Evolutionary conservation across 2,797 vertebrate genomes (phyloP).

Genomic region (Sebastiscus albofasciatus): DNA sequence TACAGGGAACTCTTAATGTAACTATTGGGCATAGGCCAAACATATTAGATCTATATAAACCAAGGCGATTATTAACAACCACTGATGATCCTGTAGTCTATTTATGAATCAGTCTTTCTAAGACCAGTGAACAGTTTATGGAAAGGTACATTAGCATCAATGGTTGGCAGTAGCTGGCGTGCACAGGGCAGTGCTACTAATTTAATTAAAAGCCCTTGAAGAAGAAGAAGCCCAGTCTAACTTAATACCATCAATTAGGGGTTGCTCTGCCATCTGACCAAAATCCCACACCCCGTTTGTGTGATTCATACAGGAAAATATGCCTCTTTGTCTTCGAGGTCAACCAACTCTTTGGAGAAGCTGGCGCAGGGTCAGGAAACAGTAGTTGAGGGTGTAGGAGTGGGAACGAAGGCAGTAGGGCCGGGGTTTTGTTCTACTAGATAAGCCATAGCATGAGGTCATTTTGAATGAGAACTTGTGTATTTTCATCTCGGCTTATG

Average conservation of each 20-base stretch:
- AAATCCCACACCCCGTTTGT: slow-evolving; percentile 72
- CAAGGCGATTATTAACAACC: slow-evolving; percentile 32
- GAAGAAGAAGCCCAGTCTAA: slow-evolving; percentile 57
- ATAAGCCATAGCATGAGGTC: slow-evolving; percentile 66
- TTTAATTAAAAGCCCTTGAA: slow-evolving; percentile 75
- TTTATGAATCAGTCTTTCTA: slow-evolving; percentile 32
- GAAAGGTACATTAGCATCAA: slow-evolving; percentile 38
- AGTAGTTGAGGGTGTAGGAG: slow-evolving; percentile 71
- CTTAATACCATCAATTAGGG: slow-evolving; percentile 75
- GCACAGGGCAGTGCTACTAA: slow-evolving; percentile 56
- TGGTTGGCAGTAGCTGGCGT: slow-evolving; percentile 45
- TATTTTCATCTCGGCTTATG: slow-evolving; percentile 53
- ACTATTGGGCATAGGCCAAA: slow-evolving; percentile 46
- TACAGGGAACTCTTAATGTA: slow-evolving; percentile 43
- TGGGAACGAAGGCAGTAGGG: slow-evolving; percentile 57
- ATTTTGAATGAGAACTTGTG: slow-evolving; percentile 50
- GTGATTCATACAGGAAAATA: slow-evolving; percentile 83
- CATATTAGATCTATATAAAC: slow-evolving; percentile 26
- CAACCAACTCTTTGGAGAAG: slow-evolving; percentile 69
- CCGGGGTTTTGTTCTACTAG: slow-evolving; percentile 40
- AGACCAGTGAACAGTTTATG: slow-evolving; percentile 22
- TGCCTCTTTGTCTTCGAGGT: slow-evolving; percentile 77
- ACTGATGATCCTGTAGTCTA: slow-evolving; percentile 24
- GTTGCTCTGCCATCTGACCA: slow-evolving; percentile 67
- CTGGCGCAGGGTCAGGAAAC: slow-evolving; percentile 71